Base-by-base conservation (phyloP, 2,797 vertebrate genomes). In the Nyctalus aviator region DNA sequence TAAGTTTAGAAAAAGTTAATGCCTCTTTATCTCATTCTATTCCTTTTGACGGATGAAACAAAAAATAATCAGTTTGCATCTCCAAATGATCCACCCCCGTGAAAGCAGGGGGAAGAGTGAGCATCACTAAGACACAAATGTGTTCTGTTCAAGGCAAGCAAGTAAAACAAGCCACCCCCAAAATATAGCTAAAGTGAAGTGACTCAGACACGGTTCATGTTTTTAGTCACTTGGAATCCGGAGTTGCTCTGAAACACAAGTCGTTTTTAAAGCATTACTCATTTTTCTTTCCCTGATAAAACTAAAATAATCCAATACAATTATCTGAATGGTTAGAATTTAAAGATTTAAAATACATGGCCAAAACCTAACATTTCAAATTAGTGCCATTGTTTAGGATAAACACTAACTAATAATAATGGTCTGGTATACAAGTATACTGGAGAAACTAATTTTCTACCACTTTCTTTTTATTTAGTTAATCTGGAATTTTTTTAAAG, bases 281-380 rank as follows among this genome's bases (percentile, higher is more conserved):
- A 32, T 96, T 95, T 97, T 97, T 95, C 72, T 97, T 97, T 96
- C 94, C 91, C 97, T 96, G 97, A 97, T 96, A 98, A 95, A 97
- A 91, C 85, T 73, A 92, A 95, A 97, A 95, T 94, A 97, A 84
- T 90, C 97, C 92, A 97, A 97, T 96, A 96, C 95, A 96, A 97
- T 97, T 97, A 97, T 97, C 97, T 98, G 98, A 97, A 98, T 91
- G 75, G 96, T 97, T 98, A 95, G 97, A 97, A 98, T 98, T 98
- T 98, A 97, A 97, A 96, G 95, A 96, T 97, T 97, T 96, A 96
- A 97, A 97, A 94, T 97, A 95, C 96, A 93, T 27, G 53, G 94
- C 98, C 96, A 93, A 97, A 98, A 97, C 94, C 86, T 85, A 96
- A 94, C 96, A 96, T 97, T 98, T 96, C 97, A 84, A 96, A 97